Percentiles rank a stretch among this genome's conserved stretches.
Evolutionary conservation across 1,140 invertebrate species (phyloP).

Genomic region (Physella acuta): DNA sequence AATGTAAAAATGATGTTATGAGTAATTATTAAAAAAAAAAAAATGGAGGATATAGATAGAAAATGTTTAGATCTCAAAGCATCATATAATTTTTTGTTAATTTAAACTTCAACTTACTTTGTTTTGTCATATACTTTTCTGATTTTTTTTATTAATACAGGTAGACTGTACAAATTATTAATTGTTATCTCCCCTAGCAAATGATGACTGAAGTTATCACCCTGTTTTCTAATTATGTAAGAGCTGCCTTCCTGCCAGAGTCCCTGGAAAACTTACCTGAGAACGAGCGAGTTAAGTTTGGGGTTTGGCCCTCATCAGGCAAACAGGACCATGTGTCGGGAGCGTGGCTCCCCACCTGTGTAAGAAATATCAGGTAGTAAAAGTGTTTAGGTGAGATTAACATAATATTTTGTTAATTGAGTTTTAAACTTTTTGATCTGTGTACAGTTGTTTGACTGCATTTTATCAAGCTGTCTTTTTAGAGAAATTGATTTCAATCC

Average conservation of each 20-base stretch:
- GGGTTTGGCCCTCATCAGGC: conserved; percentile 47
- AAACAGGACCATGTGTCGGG: conserved; percentile 56
- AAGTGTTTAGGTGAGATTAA: background rate
- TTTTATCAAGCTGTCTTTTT: too few species aligned
- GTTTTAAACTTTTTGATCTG: too few species aligned
- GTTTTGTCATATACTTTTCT: background rate
- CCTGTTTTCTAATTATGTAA: conserved; percentile 69
- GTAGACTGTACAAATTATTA: background rate
- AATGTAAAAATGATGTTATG: too few species aligned
- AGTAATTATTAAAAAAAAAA: too few species aligned
- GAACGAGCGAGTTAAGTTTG: conserved; percentile 43
- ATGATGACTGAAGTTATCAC: conserved; percentile 72
- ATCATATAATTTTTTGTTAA: background rate
- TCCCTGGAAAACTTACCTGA: conserved; percentile 57
- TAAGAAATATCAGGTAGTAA: conserved; percentile 68
- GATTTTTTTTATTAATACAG: too few species aligned
- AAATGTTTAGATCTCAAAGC: too few species aligned
- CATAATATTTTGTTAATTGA: background rate
- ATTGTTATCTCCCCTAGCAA: conserved; percentile 14
- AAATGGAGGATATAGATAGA: too few species aligned
- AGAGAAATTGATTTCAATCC: too few species aligned
- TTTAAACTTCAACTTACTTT: background rate
- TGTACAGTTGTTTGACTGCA: too few species aligned
- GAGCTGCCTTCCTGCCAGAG: conserved; percentile 69
- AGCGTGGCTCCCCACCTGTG: conserved; percentile 78